A percentile compares a stretch with the other conserved stretches of the same genome.
Evolutionary conservation across 2,888 invertebrate species (phyloP).

Genomic region (Orthosia gothica): DNA sequence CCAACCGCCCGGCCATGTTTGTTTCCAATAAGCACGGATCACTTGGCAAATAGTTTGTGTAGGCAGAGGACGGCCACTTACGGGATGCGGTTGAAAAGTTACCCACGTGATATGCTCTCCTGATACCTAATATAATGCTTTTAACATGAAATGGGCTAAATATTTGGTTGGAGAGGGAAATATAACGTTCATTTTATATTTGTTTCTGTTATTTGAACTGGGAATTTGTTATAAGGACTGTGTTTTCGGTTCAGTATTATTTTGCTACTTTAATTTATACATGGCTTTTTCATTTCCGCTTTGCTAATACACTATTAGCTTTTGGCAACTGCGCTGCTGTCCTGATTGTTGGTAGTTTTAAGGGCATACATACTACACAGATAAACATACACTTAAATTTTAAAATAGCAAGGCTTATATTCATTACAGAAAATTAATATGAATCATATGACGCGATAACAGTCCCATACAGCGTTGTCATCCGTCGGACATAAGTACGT

Average conservation of each 20-base stretch:
- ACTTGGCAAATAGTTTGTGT: conserved; percentile 66
- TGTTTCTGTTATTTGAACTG: conserved; percentile 12
- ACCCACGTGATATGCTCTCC: conserved; percentile 27
- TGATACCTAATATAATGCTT: conserved; percentile 23
- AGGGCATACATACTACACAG: not conserved
- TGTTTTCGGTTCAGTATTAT: conserved; percentile 9
- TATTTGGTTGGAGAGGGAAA: not conserved
- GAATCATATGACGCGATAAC: not conserved
- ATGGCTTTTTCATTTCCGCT: conserved; percentile 19
- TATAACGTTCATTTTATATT: conserved; percentile 7
- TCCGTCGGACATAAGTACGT: not conserved
- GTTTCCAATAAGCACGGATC: conserved; percentile 65
- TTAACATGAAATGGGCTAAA: conserved; percentile 25
- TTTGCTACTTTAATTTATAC: conserved; percentile 11
- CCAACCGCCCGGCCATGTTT: conserved; percentile 48
- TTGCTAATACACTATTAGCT: conserved; percentile 11
- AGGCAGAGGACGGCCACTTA: conserved; percentile 46
- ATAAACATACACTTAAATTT: too few relatives aligned
- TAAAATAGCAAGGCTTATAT: not conserved
- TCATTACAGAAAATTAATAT: not conserved
- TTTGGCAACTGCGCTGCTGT: not conserved
- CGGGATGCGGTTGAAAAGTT: conserved; percentile 42
- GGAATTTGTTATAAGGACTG: conserved; percentile 10
- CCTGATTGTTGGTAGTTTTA: not conserved
- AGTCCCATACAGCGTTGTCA: not conserved